These are phyloP conservation scores for Athene noctua DNA, from an alignment of 2,113 vertebrate species.

Conservation along the genomic window DNA sequence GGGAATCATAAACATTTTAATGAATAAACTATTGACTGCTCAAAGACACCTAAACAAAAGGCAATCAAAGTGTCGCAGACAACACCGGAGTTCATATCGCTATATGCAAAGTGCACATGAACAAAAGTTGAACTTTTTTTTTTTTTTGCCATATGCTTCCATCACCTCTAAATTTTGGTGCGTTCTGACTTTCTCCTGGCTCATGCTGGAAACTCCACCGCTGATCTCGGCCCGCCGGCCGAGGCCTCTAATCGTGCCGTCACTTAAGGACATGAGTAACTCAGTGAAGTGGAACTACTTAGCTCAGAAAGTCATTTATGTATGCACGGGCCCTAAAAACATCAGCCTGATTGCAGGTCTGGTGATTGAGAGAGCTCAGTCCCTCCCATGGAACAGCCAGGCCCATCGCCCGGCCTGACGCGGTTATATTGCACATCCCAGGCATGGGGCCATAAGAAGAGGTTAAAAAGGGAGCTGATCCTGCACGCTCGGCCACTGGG, in stretches of 20 bases:
- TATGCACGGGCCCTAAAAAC: slow-evolving; percentile 31
- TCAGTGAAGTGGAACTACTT: slow-evolving; percentile 39
- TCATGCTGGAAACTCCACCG: neutral
- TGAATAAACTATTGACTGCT: slow-evolving; percentile 64
- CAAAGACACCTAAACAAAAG: slow-evolving; percentile 44
- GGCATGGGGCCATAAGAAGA: neutral
- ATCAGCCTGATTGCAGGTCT: slow-evolving; percentile 33
- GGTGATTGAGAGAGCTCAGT: slow-evolving; percentile 4
- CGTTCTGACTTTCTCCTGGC: neutral
- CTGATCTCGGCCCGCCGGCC: neutral
- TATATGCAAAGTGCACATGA: neutral
- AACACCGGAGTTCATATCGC: slow-evolving; percentile 7
- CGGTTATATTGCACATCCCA: rapidly evolving
- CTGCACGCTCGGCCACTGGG: neutral
- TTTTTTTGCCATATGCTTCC: slow-evolving; percentile 52
- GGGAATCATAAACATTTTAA: slow-evolving; percentile 62
- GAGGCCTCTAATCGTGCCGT: neutral
- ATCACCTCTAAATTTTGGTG: neutral
- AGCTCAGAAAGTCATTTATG: slow-evolving; percentile 24
- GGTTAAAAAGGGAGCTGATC: neutral
- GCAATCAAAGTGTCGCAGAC: neutral
- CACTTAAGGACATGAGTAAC: slow-evolving; percentile 17
- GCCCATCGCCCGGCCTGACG: rapidly evolving
- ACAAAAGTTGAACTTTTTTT: neutral
- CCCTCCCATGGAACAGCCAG: neutral